These are phyloP conservation scores for Tragelaphus scriptus DNA, from an alignment of 2,113 vertebrate genomes.

Conservation along the genomic window DNA sequence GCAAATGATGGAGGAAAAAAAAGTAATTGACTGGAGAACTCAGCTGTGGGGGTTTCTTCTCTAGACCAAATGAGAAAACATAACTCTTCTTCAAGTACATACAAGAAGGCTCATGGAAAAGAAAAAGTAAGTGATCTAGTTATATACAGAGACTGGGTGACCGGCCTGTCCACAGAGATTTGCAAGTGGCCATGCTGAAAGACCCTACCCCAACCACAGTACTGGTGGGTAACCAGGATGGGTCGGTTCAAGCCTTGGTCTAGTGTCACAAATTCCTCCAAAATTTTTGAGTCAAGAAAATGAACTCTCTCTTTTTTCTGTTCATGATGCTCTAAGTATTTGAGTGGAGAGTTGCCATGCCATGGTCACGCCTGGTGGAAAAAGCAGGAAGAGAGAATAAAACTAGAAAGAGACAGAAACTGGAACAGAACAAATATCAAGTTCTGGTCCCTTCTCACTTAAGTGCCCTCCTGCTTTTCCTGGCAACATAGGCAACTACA, in stretches of 20 bases:
- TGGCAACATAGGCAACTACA: neutral
- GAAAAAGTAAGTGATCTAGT: neutral
- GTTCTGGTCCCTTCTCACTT: neutral
- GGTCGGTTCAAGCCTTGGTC: neutral
- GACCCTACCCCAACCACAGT: fast-evolving
- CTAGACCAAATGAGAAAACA: neutral
- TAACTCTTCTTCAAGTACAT: neutral
- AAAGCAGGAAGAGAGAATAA: neutral
- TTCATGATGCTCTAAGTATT: neutral
- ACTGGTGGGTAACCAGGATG: neutral
- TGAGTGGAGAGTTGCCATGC: neutral
- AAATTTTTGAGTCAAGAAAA: neutral
- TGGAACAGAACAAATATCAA: neutral
- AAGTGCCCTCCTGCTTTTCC: neutral
- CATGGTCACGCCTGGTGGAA: neutral
- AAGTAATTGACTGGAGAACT: neutral
- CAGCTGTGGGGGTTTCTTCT: neutral
- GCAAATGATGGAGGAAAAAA: neutral
- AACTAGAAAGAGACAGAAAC: neutral
- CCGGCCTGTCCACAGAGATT: neutral
- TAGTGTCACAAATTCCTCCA: neutral
- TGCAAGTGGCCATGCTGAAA: neutral
- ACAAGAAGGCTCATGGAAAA: neutral
- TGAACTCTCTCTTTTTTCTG: neutral
- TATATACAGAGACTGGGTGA: neutral